Base-by-base conservation (phyloP, 2,113 vertebrate genomes). In the Nothocercus nigrocapillus region DNA sequence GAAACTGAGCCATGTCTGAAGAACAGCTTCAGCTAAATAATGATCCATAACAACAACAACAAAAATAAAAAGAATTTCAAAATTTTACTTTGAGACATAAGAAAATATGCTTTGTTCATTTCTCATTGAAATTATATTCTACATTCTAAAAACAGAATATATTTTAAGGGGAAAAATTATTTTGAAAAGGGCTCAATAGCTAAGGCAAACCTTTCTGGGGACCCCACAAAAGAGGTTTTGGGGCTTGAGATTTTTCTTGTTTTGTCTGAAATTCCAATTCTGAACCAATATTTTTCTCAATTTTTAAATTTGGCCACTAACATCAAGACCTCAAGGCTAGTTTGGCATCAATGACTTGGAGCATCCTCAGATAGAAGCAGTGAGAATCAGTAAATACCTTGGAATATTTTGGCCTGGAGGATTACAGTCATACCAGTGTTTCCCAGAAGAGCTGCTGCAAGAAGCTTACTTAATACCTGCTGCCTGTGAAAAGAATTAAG, bases 401-500 rank as follows among this genome's bases (percentile, higher is more conserved):
- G 11, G 73, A 90, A 66, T 82, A 68, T 38, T 95, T 92, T 76
- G 68, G 21, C 72, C 0, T 1, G n/a, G 49, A 70, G 85, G 62
- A 92, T 94, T 90, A 88, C 45, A 92, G 85, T 47, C 17, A 0
- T 90, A 66, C 90, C 95, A 90, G 64, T 4, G 42, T 22, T 96
- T 96, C 92, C 80, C 83, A 94, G 94, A 90, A 84, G 80, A 92
- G 92, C 83, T 91, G 81, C 94, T 88, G 45, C 72, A 67, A 88
- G 67, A 22, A 85, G 11, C 44, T 77, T 8, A 10, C 45, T 77
- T 93, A 94, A 95, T 95, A 88, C 63, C 89, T 95, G 82, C 75
- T 95, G 89, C 72, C 89, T 95, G 93, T 94, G 91, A 91, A 93
- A 82, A 84, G 86, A 94, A 91, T 91, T 89, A 91, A 82, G 59